A percentile compares a stretch with the other conserved stretches of the same genome.
Evolutionary conservation across 2,113 vertebrate genomes (phyloP).

Genomic region (Cnemophilus loriae): DNA sequence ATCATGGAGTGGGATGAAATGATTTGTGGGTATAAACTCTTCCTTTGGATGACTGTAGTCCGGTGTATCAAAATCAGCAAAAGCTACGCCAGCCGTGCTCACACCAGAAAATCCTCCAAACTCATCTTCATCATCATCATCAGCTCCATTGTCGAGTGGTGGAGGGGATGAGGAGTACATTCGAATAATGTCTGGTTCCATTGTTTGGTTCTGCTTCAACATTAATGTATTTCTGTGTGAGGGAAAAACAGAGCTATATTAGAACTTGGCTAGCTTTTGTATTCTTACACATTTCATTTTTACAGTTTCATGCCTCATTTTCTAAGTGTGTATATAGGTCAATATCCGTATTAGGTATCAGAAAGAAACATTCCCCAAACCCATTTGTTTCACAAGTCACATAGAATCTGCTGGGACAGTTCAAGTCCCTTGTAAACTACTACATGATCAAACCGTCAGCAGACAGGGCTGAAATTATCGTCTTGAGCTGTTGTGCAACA

Average conservation of each 20-base stretch:
- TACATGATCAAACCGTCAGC: not conserved
- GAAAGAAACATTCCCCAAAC: not conserved
- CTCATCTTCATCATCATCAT: constrained; percentile 88
- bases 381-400: not conserved
- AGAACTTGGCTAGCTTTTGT: not conserved
- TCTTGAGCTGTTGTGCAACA: not conserved
- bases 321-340: not conserved
- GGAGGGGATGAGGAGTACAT: constrained; percentile 87
- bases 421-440: not conserved
- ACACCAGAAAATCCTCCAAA: constrained; percentile 85
- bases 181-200: constrained; percentile 89
- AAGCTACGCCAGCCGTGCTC: constrained; percentile 71
- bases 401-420: not conserved
- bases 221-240: constrained; percentile 72
- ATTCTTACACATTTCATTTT: not conserved
- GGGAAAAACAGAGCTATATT: not conserved
- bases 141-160: constrained; percentile 81
- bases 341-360: not conserved
- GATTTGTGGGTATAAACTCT: constrained; percentile 75
- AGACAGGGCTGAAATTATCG: not conserved
- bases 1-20: constrained; percentile 73
- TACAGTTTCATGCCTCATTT: not conserved
- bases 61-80: constrained; percentile 74
- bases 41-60: constrained; percentile 68
- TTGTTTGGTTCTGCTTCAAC: constrained; percentile 69